Evolutionary conservation across 2,888 invertebrate species (phyloP), one percentile per base, ranked within the genome.

Genomic region (Timandra comae): DNA sequence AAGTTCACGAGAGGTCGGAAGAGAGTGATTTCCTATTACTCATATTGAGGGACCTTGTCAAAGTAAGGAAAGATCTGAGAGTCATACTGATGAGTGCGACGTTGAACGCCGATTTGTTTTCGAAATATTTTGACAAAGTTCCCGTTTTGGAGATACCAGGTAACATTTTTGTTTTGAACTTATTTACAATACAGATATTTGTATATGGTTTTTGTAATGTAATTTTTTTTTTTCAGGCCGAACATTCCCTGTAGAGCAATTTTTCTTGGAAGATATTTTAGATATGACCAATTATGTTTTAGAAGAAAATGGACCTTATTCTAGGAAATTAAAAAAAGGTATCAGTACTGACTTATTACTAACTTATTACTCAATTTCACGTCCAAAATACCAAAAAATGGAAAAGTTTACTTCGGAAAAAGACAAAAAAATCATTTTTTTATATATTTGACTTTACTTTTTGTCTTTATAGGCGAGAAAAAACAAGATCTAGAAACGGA

Each of bases 11-110:
- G 68, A 87, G 98, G 32, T 94, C 93, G 12, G 93, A 95, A 56
- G 94, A 95, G 63, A 93, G 96, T 49, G 98, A 98, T 71, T 97
- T 97, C 62, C 82, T 98, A 3, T 72, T 98, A 22, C 88, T 96
- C 37, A 92, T 96, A 9, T 70, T 98, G 22, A 91, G 93, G 70
- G 91, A 94, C 60, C 86, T 96, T 30, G 75, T 96, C 31, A 86
- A 86, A 40, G 86, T 90, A 33, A 89, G 94, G 36, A 88, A 89
- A 27, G 91, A 96, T 59, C 75, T 97, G 30, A 94, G 92, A 52
- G 85, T 98, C 1, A 90, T 98, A 56, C 84, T 98, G 3, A 98
- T 98, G 97, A 97, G 96, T 62, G 98, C 98, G 2, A 96, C 97
- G 0, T 71, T 98, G 53, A 97, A 97, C 67, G 91, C 94, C 1